Percentiles rank a stretch among this genome's conserved stretches.
Evolutionary conservation across 2,888 invertebrate genomes (phyloP).

Genomic region (Taphrorychus bicolor): DNA sequence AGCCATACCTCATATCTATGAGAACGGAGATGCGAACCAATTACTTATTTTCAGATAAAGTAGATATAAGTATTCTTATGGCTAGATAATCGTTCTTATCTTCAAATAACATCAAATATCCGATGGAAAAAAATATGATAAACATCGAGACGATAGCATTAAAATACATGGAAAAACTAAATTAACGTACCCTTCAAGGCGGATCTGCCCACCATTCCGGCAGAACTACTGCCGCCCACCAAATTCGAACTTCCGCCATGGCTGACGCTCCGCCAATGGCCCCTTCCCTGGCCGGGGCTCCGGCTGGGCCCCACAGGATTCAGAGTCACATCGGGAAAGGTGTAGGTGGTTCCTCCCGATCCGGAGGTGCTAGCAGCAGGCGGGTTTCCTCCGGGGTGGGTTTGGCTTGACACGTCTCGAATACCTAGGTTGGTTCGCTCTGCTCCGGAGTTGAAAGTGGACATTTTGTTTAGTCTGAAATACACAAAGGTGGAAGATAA

Average conservation of each 20-base stretch:
- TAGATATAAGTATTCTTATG: no score
- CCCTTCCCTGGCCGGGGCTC: slow-evolving; percentile 48
- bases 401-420: slow-evolving; percentile 12
- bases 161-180: no score
- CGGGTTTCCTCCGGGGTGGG: background rate
- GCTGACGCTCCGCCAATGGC: slow-evolving; percentile 83
- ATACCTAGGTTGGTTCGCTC: slow-evolving; percentile 18
- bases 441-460: slow-evolving; percentile 23
- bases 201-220: slow-evolving; percentile 63
- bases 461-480: slow-evolving; percentile 14
- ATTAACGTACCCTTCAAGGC: slow-evolving; percentile 69
- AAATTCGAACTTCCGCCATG: slow-evolving; percentile 75
- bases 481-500: background rate
- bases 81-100: no score
- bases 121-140: no score
- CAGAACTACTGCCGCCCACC: slow-evolving; percentile 56
- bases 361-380: slow-evolving; percentile 17
- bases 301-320: slow-evolving; percentile 3
- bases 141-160: no score
- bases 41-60: no score
- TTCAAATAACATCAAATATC: no score
- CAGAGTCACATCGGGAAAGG: slow-evolving; percentile 54
- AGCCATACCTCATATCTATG: no score
- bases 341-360: slow-evolving; percentile 54
- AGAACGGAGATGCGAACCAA: no score